A percentile compares a stretch with the other conserved stretches of the same genome.
Evolutionary conservation across 2,113 vertebrate genomes (phyloP).

Genomic region (Sturnira hondurensis): DNA sequence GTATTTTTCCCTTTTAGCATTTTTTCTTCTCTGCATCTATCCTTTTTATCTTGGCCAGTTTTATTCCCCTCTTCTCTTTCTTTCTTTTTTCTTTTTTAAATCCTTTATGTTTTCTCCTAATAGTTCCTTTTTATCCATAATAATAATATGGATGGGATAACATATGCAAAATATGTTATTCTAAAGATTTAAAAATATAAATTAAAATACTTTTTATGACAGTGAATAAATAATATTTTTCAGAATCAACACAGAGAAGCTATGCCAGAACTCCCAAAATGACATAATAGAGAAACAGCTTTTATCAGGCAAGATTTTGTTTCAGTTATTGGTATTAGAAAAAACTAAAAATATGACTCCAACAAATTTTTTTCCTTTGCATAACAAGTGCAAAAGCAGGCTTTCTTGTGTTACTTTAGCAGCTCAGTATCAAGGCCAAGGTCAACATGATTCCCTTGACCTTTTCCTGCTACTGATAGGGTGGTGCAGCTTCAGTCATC

Average conservation of each 20-base stretch:
- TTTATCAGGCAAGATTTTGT: not conserved
- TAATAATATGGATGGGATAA: not conserved
- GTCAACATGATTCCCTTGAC: not conserved
- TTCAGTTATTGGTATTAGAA: not conserved
- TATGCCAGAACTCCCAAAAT: not conserved
- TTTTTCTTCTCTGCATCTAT: conserved; percentile 85
- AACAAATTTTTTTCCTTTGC: not conserved
- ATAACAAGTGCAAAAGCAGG: not conserved
- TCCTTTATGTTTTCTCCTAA: not conserved
- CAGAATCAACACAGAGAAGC: not conserved
- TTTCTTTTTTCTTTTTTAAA: not conserved
- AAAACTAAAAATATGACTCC: not conserved
- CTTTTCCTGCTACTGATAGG: not conserved
- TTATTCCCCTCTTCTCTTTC: not conserved
- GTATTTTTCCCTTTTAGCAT: conserved; percentile 69
- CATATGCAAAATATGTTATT: not conserved
- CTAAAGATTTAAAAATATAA: not conserved
- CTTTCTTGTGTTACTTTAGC: not conserved
- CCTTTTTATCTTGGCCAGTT: not conserved
- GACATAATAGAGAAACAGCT: not conserved
- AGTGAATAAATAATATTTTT: conserved; percentile 21
- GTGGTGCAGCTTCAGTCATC: not conserved
- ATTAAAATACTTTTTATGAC: not conserved
- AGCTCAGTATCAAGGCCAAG: not conserved
- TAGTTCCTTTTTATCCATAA: not conserved